phyloP scores from a whole-genome alignment of 2,888 invertebrate genomes.

The Caenorhabditis sp. region DNA sequence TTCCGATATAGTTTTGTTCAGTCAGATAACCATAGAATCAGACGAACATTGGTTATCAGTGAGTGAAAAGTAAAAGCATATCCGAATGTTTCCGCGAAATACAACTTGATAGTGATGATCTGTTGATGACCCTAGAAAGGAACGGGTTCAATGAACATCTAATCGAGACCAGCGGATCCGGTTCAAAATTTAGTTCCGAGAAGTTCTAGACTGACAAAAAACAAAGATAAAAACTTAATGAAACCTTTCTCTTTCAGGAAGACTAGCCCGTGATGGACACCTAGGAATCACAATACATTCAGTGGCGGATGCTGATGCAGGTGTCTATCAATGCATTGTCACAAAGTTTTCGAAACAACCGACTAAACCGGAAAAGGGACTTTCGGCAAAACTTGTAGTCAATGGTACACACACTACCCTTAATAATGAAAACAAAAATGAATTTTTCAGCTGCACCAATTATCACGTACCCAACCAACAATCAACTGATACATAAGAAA shows the following conservation, averaged over 20 bases:
- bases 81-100: neutral
- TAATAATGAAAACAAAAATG: neutral
- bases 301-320: slow-evolving; percentile 73
- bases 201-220: neutral
- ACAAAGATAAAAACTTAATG: slow-evolving; percentile 7
- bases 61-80: slow-evolving; percentile 1
- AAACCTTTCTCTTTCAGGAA: slow-evolving; percentile 74
- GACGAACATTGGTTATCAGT: too few species aligned
- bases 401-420: slow-evolving; percentile 62
- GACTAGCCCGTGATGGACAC: slow-evolving; percentile 74
- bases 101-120: slow-evolving; percentile 19
- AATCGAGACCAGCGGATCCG: slow-evolving; percentile 22
- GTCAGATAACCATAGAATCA: too few species aligned
- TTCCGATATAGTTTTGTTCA: too few species aligned
- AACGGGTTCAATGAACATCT: slow-evolving; percentile 11
- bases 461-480: slow-evolving; percentile 58
- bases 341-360: slow-evolving; percentile 73
- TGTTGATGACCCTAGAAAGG: slow-evolving; percentile 14
- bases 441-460: slow-evolving; percentile 65
- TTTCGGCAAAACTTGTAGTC: slow-evolving; percentile 74
- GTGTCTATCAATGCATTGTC: slow-evolving; percentile 77
- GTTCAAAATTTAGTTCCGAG: slow-evolving; percentile 26
- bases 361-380: slow-evolving; percentile 71
- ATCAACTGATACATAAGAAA: slow-evolving; percentile 53
- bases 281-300: slow-evolving; percentile 80